phyloP scores from a whole-genome alignment of 2,888 invertebrate species.

The Lamellibrachia satsuma region DNA sequence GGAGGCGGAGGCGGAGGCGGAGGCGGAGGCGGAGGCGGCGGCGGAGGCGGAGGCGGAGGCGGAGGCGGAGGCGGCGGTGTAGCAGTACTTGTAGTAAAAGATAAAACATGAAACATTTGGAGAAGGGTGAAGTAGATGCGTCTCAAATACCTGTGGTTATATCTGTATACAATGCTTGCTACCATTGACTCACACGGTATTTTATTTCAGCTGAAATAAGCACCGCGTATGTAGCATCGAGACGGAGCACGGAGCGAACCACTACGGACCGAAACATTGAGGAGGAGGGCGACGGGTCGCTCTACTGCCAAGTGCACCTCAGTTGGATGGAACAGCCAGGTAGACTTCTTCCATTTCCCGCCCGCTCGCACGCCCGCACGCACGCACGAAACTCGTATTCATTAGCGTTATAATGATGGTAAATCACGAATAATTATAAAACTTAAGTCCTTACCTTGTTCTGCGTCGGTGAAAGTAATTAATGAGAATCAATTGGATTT shows the following conservation, averaged over 20 bases:
- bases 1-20: too few species aligned
- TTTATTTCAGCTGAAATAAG: background rate
- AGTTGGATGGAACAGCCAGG: background rate
- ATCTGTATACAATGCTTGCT: too few species aligned
- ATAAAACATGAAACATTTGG: background rate
- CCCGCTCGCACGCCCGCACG: too few species aligned
- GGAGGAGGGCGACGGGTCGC: background rate
- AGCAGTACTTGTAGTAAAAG: background rate
- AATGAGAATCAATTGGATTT: too few species aligned
- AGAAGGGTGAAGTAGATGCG: background rate
- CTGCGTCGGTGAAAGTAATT: too few species aligned
- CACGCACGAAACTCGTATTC: background rate
- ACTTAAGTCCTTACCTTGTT: too few species aligned
- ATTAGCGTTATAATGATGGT: too few species aligned
- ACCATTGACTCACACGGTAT: background rate
- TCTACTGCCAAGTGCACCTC: background rate
- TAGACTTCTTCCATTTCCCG: background rate
- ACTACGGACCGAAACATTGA: background rate
- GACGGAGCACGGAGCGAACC: background rate
- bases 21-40: too few species aligned
- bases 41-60: too few species aligned
- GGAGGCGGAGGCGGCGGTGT: background rate
- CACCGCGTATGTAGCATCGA: background rate
- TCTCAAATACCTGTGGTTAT: too few species aligned
- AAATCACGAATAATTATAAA: too few species aligned